Evolutionary conservation across 92 coral and sea anemone species (phyloP), one percentile per base, ranked within the genome.

Genomic region (Micromussa lordhowensis): DNA sequence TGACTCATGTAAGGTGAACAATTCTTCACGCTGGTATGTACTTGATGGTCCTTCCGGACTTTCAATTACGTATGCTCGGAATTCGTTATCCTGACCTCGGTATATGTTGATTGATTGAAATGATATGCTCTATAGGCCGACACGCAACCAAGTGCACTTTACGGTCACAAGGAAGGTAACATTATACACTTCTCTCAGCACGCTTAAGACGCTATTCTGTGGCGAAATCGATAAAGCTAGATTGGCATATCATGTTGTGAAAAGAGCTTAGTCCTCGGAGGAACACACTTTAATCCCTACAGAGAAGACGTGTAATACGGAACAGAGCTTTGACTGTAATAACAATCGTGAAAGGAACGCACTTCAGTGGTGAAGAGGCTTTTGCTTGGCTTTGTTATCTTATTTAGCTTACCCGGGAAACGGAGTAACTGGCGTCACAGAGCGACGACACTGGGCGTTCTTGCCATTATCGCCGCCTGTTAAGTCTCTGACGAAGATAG

Each of bases 1-100:
- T 8, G 4, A 28, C 10, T 26, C 71, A 28, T 24, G 29, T 66
- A 28, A 66, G 34, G 78, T n/a, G 53, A 73, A n/a, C 29, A 49
- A 34, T 32, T 73, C 53, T 73, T 73, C 21, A 13, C 2, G 10
- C 30, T 24, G 17, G 4, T 30, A 6, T 38, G 26, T 53, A 34
- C 76, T 54, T 54, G 53, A 82, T 84, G 71, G n/a, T 73, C 29
- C 54, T 84, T 80, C 80, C 81, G 69, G 88, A 22, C 68, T 24
- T 14, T 57, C 28, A 51, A 22, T 31, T 70, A 53, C 51, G 3
- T 69, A 48, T 68, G 49, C 68, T 13, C 17, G 58, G 63, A 30
- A 82, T 34, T 34, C 35, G 53, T 28, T 55, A 83, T 71, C 68
- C 28, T 74, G 18, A 75, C 58, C 72, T 55, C 75, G 68, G 15